Conservation (phyloP, 2,888 invertebrate species). For the Stenichneumon culpator region DNA sequence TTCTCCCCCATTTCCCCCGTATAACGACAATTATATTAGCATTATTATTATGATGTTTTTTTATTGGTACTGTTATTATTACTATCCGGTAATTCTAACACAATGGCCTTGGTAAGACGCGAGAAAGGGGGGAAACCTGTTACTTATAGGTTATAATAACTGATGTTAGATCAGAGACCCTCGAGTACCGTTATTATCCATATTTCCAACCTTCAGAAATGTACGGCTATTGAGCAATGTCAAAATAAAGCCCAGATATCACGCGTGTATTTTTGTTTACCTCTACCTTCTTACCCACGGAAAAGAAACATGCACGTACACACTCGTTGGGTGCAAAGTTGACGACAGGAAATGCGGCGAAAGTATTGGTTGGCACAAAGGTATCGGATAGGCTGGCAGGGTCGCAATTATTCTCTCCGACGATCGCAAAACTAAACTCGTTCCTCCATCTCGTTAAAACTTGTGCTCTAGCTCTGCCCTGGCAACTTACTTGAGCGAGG, state of each 20-base stretch:
- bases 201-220: conserved; percentile 6
- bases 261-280: conserved; percentile 4
- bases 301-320: background rate
- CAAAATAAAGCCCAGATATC: background rate
- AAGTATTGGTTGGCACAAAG: conserved; percentile 3
- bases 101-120: conserved; percentile 63
- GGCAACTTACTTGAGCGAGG: conserved; percentile 67
- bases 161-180: conserved; percentile 55
- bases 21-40: conserved; percentile 57
- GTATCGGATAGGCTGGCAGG: conserved; percentile 28
- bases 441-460: conserved; percentile 81
- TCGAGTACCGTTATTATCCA: conserved; percentile 41
- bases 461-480: conserved; percentile 70
- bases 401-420: conserved; percentile 75
- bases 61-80: conserved; percentile 47
- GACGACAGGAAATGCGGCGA: conserved; percentile 30
- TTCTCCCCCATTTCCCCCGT: conserved; percentile 56
- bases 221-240: background rate
- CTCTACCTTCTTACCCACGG: background rate
- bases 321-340: conserved; percentile 29
- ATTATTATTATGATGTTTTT: conserved; percentile 7
- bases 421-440: conserved; percentile 76
- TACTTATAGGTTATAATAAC: conserved; percentile 62
- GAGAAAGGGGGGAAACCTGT: conserved; percentile 45
- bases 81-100: conserved; percentile 49